Conservation (phyloP, 1,140 invertebrate genomes). For the Aphis craccivora region DNA sequence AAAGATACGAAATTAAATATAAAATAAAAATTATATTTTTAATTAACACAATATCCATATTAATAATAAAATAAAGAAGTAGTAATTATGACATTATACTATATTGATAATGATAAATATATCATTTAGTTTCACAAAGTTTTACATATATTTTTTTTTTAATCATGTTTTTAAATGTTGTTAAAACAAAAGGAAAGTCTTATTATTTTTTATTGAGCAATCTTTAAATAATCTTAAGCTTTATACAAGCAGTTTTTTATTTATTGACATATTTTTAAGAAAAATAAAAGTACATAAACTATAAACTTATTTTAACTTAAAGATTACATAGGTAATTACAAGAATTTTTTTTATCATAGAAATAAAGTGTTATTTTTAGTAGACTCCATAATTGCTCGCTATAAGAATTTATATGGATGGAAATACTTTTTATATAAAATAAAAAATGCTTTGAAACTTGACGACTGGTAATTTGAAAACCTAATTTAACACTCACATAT, state of each 20-base stretch:
- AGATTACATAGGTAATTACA: background rate
- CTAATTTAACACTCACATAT: constrained; percentile 14
- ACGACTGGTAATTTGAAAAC: constrained; percentile 32
- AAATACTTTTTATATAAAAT: constrained; percentile 19
- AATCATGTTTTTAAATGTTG: background rate
- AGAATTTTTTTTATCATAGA: background rate
- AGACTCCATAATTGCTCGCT: background rate
- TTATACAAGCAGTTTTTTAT: background rate
- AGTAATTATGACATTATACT: too few species aligned
- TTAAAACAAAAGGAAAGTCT: background rate
- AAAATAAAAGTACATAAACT: background rate
- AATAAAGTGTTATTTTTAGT: background rate
- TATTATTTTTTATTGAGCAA: background rate
- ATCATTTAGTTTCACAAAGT: background rate
- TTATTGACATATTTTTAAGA: background rate
- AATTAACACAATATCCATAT: too few species aligned
- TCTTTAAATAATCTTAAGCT: background rate
- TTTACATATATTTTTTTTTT: background rate
- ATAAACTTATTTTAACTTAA: constrained; percentile 24
- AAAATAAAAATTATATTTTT: too few species aligned
- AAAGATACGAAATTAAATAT: too few species aligned
- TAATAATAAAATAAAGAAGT: too few species aligned
- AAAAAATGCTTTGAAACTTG: constrained; percentile 30
- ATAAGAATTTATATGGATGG: background rate
- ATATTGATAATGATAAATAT: background rate